Percentiles rank a stretch among this genome's conserved stretches.
These are phyloP conservation scores for Okapia johnstoni DNA, from an alignment of 2,113 vertebrate species.

Conservation along the genomic window DNA sequence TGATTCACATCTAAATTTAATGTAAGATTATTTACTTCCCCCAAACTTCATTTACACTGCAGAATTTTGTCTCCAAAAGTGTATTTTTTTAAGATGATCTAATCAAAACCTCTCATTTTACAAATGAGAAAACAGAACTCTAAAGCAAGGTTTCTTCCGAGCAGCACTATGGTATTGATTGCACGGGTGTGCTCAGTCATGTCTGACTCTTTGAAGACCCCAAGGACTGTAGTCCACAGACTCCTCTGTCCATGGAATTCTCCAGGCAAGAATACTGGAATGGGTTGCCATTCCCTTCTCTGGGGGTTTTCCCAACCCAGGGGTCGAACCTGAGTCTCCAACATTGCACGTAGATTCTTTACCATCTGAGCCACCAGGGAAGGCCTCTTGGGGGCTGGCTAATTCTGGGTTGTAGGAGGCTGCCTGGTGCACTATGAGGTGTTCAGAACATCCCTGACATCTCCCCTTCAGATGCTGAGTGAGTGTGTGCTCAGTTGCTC, in stretches of 20 bases:
- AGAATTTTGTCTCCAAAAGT: neutral
- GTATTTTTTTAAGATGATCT: neutral
- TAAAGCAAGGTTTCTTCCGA: neutral
- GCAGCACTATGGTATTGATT: neutral
- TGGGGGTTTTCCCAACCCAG: neutral
- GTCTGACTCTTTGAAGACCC: neutral
- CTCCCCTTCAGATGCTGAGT: neutral
- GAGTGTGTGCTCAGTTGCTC: accelerated
- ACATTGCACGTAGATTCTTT: neutral
- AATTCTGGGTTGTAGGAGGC: accelerated
- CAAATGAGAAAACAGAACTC: neutral
- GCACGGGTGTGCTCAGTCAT: neutral
- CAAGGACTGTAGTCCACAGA: neutral
- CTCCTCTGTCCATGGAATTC: neutral
- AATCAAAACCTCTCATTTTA: neutral
- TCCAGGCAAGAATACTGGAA: neutral
- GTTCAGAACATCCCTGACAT: neutral
- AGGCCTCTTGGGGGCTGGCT: neutral
- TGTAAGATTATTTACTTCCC: neutral
- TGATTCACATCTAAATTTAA: neutral
- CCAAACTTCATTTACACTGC: neutral
- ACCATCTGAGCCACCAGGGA: neutral
- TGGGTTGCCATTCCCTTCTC: neutral
- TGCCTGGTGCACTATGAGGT: accelerated
- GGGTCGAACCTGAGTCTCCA: neutral